A percentile compares a stretch with the other conserved stretches of the same genome.
Evolutionary conservation across 2,888 invertebrate species (phyloP).

Genomic region (Eretmocerus hayati): DNA sequence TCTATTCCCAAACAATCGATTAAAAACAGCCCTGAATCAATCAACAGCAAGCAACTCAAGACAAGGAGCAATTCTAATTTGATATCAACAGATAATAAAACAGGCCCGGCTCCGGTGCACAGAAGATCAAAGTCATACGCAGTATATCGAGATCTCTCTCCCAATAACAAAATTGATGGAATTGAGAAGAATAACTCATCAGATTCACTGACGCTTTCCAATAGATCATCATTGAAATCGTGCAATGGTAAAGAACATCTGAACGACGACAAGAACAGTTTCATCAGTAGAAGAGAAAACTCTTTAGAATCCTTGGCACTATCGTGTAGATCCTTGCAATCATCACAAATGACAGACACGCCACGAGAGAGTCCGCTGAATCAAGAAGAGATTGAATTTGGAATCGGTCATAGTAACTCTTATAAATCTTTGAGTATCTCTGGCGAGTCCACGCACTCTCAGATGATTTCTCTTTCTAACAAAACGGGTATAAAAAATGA

Average conservation of each 20-base stretch:
- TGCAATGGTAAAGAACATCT: too few species aligned
- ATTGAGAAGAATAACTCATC: slow-evolving; percentile 1
- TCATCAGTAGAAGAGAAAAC: too few species aligned
- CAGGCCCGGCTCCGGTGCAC: not conserved
- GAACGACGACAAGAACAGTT: too few species aligned
- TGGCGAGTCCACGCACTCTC: not conserved
- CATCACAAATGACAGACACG: too few species aligned
- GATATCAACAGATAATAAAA: slow-evolving; percentile 3
- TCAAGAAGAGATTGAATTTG: not conserved
- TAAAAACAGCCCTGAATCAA: slow-evolving; percentile 6
- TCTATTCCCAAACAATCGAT: slow-evolving; percentile 1
- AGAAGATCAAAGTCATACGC: slow-evolving; percentile 29
- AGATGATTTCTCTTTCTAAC: too few species aligned
- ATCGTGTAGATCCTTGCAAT: too few species aligned
- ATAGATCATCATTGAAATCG: slow-evolving; percentile 1
- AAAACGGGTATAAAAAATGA: too few species aligned
- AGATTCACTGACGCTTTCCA: not conserved
- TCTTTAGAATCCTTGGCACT: too few species aligned
- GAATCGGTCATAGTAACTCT: not conserved
- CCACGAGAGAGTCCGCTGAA: too few species aligned
- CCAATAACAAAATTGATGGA: not conserved
- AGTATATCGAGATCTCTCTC: slow-evolving; percentile 18
- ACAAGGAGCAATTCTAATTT: slow-evolving; percentile 15
- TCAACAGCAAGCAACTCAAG: slow-evolving; percentile 4
- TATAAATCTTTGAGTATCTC: not conserved